Conservation (phyloP, 2,797 vertebrate species). For the Sebastiscus tertius region DNA sequence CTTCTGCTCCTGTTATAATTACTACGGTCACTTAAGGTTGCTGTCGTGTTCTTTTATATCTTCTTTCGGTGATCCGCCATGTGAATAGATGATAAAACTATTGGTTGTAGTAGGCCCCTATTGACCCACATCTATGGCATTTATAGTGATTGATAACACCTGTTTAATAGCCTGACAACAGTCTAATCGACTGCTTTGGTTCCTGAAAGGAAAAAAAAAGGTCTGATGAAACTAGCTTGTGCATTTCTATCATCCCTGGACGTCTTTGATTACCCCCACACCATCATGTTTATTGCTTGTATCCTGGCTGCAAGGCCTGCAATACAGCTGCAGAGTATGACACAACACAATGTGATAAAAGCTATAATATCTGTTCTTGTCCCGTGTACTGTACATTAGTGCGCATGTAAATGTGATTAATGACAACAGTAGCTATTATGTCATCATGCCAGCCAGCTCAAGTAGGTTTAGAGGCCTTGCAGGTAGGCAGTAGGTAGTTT, state of each 20-base stretch:
- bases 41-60: too few species aligned
- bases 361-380: not conserved
- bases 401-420: conserved; percentile 2
- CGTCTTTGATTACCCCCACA: not conserved
- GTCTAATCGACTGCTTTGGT: not conserved
- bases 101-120: too few species aligned
- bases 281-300: not conserved
- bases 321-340: conserved; percentile 25
- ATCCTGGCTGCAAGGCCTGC: not conserved
- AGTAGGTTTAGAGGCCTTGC: conserved; percentile 24
- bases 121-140: too few species aligned
- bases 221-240: not conserved
- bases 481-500: conserved; percentile 41
- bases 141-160: too few species aligned
- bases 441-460: not conserved
- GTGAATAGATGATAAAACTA: too few species aligned
- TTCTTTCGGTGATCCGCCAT: too few species aligned
- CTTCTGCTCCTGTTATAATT: too few species aligned
- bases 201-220: not conserved
- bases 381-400: not conserved
- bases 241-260: not conserved
- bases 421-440: conserved; percentile 8
- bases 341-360: not conserved
- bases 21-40: too few species aligned
- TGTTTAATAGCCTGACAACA: too few species aligned